Conservation (phyloP, 2,113 vertebrate species). For the Phodopus roborovskii region DNA sequence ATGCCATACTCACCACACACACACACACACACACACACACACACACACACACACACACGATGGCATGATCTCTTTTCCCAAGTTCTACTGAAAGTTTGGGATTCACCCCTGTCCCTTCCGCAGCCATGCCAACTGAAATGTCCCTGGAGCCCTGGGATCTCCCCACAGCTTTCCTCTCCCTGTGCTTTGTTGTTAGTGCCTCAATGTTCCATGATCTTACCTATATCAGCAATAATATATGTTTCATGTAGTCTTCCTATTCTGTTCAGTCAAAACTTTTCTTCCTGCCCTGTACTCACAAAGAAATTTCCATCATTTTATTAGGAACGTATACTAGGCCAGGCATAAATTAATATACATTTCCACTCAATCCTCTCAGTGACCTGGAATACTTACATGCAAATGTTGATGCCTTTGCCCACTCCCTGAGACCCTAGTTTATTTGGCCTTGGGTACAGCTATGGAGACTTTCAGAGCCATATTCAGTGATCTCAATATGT, state of each 20-base stretch:
- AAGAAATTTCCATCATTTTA: not conserved
- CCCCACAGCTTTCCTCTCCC: not conserved
- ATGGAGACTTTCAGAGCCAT: not conserved
- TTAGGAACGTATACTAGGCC: not conserved
- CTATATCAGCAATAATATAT: not conserved
- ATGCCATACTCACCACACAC: not conserved
- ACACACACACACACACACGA: not conserved
- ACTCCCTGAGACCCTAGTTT: not conserved
- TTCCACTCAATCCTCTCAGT: conserved; percentile 3
- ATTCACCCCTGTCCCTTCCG: not conserved
- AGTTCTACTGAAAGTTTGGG: not conserved
- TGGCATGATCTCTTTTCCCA: not conserved
- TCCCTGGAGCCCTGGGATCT: not conserved
- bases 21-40: not conserved
- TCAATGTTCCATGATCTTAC: not conserved
- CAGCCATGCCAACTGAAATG: not conserved
- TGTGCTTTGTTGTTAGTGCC: not conserved
- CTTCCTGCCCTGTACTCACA: not conserved
- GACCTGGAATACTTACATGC: not conserved
- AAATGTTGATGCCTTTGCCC: not conserved
- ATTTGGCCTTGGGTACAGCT: not conserved
- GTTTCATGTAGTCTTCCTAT: not conserved
- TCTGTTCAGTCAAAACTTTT: not conserved
- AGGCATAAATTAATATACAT: not conserved
- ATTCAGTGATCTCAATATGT: not conserved